Base-by-base conservation (phyloP, 2,888 invertebrate genomes). In the Rosalia funebris region DNA sequence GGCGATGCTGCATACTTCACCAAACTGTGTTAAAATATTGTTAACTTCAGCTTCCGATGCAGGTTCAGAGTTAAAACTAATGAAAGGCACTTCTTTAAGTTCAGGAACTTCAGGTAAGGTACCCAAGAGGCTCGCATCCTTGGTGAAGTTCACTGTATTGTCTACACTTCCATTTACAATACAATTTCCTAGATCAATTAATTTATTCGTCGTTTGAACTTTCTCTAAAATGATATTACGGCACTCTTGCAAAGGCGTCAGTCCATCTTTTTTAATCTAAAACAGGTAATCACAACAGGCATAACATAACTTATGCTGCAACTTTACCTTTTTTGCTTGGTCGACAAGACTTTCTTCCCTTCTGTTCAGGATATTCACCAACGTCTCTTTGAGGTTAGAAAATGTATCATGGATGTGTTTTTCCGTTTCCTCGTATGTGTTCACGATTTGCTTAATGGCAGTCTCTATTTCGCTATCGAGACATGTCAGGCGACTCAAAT, bases 21-120 rank as follows among this genome's bases (percentile, higher is more conserved):
- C 80, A 63, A 78, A 73, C 15, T 72, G 62, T 12, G 60, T 62
- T 55, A 77, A 75, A 20, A 73, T 64, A 50, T 74, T 68, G 19
- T 66, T 56, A 46, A 79, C 54, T 47, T 77, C 71, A 7, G 56
- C 61, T 59, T 75, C 71, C 41, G 68, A 70, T 14, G 73, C 77
- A n/a, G 76, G 70, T 19, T 83, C 81, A 47, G 79, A 79, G 66
- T 83, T 81, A 63, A 85, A 84, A 17, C 82, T 82, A 48, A 87
- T 81, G 70, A 79, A 84, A 46, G 86, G 84, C 60, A 86, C 84
- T 67, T 86, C 85, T 67, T 83, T 83, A n/a, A 84, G 76, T 53
- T 81, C 80, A 20, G 86, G 86, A 12, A 86, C 84, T 68, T 84
- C 85, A 17, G 86, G 86, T 58, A 86, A 78, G 70, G 84, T 84